Conservation (phyloP, 1,140 invertebrate species). For the Scaptodrosophila lebanonensis region DNA sequence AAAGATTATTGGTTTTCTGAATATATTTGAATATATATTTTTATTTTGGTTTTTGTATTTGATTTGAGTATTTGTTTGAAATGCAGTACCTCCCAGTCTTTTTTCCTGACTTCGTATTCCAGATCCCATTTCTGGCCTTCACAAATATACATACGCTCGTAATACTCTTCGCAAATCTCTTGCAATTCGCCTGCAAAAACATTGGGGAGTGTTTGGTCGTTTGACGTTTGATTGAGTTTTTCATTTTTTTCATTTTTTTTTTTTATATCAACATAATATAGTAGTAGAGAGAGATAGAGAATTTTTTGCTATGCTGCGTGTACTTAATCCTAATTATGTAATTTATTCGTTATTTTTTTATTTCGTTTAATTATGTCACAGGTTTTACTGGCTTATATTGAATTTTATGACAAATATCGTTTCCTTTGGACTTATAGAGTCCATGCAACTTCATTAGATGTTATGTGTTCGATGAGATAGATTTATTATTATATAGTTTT, state of each 20-base stretch:
- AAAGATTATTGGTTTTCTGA: slow-evolving; percentile 16
- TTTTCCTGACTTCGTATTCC: slow-evolving; percentile 98
- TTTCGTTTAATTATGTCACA: neutral
- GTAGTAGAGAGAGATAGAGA: slow-evolving; percentile 3
- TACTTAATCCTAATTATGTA: slow-evolving; percentile 13
- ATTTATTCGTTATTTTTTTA: slow-evolving; percentile 32
- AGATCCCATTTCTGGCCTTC: slow-evolving; percentile 99
- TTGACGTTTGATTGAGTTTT: slow-evolving; percentile 4
- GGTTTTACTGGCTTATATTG: slow-evolving; percentile 38
- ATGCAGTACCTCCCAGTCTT: slow-evolving; percentile 96
- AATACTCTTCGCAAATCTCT: slow-evolving; percentile 95
- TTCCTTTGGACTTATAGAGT: slow-evolving; percentile 19
- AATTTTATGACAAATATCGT: slow-evolving; percentile 42
- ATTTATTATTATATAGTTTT: slow-evolving; percentile 9
- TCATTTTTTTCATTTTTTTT: slow-evolving; percentile 5
- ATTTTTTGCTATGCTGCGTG: slow-evolving; percentile 13
- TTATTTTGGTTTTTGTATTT: slow-evolving; percentile 52
- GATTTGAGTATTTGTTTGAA: slow-evolving; percentile 58
- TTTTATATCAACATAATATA: too few species aligned
- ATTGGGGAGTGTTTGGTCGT: slow-evolving; percentile 39
- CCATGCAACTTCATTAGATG: slow-evolving; percentile 65
- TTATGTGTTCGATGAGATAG: slow-evolving; percentile 62
- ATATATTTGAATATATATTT: slow-evolving; percentile 19
- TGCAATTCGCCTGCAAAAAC: slow-evolving; percentile 79
- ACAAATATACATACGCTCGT: slow-evolving; percentile 95